phyloP scores from a whole-genome alignment of 2,797 vertebrate species.

The Myiotriccus ornatus region DNA sequence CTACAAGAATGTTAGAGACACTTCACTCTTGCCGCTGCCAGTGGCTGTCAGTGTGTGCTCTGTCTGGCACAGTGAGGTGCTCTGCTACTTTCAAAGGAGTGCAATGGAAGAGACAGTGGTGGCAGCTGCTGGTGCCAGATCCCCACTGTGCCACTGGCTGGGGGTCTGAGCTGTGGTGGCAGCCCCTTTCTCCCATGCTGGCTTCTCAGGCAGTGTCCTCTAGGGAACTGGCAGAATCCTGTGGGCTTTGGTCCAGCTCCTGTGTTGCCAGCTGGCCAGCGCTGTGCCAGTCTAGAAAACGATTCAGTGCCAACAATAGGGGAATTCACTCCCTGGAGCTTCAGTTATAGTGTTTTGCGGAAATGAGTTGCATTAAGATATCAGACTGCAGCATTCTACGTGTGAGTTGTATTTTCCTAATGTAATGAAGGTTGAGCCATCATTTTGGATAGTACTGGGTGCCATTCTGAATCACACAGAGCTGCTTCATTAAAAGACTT shows the following conservation, averaged over 20 bases:
- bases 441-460: not conserved
- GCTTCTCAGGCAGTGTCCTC: not conserved
- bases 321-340: not conserved
- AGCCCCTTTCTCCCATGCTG: not conserved
- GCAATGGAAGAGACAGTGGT: not conserved
- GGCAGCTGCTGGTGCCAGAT: not conserved
- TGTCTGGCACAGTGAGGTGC: not conserved
- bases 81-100: not conserved
- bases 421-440: not conserved
- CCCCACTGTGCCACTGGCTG: not conserved
- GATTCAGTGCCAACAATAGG: not conserved
- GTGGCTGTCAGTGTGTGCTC: rapidly evolving
- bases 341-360: not conserved
- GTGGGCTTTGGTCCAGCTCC: not conserved
- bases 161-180: not conserved
- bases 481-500: not conserved
- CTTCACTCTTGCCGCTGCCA: not conserved
- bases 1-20: not conserved
- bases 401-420: not conserved
- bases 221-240: not conserved
- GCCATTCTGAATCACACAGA: not conserved
- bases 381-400: not conserved
- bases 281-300: not conserved
- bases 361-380: not conserved
- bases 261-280: not conserved